Percentiles rank a stretch among this genome's conserved stretches.
Evolutionary conservation across 1,140 invertebrate genomes (phyloP).

Genomic region (Globodera rostochiensis): DNA sequence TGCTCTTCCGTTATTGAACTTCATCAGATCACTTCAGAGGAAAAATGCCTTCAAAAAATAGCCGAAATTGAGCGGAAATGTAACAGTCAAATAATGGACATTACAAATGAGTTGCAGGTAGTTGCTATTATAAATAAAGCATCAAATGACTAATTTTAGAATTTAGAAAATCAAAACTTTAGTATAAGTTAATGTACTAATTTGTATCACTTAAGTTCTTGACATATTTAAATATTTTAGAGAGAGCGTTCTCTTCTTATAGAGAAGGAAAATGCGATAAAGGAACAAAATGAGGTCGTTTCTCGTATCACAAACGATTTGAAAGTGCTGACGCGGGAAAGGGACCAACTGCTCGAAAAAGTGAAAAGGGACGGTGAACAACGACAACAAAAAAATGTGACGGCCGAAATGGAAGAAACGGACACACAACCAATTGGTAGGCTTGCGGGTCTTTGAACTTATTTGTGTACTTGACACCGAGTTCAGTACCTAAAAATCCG

Average conservation of each 20-base stretch:
- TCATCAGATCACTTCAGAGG: neutral
- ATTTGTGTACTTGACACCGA: no score
- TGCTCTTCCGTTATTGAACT: conserved; percentile 5
- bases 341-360: conserved; percentile 10
- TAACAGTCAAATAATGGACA: neutral
- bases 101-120: conserved; percentile 20
- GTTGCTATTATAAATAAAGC: neutral
- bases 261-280: conserved; percentile 7
- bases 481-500: no score
- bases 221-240: neutral
- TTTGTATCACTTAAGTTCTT: neutral
- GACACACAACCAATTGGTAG: conserved; percentile 1
- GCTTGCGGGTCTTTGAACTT: no score
- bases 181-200: no score
- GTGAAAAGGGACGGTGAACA: neutral
- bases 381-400: neutral
- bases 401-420: no score
- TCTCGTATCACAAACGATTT: conserved; percentile 8
- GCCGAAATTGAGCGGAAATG: conserved; percentile 9
- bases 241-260: neutral
- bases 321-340: neutral
- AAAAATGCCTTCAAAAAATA: neutral
- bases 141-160: no score
- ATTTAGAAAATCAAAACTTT: no score
- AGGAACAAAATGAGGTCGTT: conserved; percentile 13